These are phyloP conservation scores for Urechis unicinctus DNA, from an alignment of 2,888 invertebrate genomes.

Conservation along the genomic window DNA sequence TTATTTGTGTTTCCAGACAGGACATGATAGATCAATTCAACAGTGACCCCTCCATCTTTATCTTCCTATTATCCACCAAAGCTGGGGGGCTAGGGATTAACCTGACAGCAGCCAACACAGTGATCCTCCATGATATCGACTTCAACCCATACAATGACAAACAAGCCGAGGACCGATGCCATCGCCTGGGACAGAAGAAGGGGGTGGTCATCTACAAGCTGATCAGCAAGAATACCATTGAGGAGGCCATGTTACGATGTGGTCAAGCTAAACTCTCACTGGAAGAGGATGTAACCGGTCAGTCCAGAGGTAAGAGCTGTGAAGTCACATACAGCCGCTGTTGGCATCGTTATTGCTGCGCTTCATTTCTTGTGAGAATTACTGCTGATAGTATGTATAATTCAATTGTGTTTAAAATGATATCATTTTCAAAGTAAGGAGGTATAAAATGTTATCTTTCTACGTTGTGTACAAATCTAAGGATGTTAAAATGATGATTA, in stretches of 20 bases:
- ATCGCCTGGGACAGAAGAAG: slow-evolving; percentile 60
- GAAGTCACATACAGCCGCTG: too few species aligned
- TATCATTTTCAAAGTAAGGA: too few species aligned
- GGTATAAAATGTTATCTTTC: too few species aligned
- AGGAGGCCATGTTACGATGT: slow-evolving; percentile 84
- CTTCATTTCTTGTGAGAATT: too few species aligned
- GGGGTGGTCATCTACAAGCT: slow-evolving; percentile 81
- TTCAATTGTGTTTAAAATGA: too few species aligned
- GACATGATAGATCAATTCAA: slow-evolving; percentile 85
- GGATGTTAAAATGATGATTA: too few species aligned
- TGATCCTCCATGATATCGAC: slow-evolving; percentile 94
- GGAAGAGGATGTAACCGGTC: slow-evolving; percentile 70
- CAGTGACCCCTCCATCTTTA: slow-evolving; percentile 69
- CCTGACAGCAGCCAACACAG: slow-evolving; percentile 75
- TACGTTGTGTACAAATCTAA: too few species aligned
- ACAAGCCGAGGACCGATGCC: slow-evolving; percentile 83
- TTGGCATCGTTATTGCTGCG: too few species aligned
- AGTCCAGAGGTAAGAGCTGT: slow-evolving; percentile 2
- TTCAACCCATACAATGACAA: slow-evolving; percentile 98
- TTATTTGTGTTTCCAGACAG: slow-evolving; percentile 62
- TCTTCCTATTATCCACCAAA: slow-evolving; percentile 84
- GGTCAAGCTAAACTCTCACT: slow-evolving; percentile 86
- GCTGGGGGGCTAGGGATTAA: slow-evolving; percentile 69
- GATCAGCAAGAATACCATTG: slow-evolving; percentile 78
- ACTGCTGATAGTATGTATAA: too few species aligned